Percentiles rank a stretch among this genome's conserved stretches.
Evolutionary conservation across 2,888 invertebrate genomes (phyloP).

Genomic region (Drosophila kambysellisi): DNA sequence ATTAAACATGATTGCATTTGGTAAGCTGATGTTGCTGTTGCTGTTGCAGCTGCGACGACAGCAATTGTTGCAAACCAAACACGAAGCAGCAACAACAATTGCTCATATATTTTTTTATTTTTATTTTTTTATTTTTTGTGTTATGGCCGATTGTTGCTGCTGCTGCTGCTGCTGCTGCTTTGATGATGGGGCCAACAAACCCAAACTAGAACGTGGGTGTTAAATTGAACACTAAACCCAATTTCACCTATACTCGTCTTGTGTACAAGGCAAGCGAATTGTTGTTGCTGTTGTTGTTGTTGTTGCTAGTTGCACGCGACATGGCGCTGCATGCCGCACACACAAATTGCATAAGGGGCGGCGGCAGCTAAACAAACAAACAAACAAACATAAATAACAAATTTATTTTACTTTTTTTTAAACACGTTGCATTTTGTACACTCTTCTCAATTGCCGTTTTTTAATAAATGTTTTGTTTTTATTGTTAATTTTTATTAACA

Average conservation of each 20-base stretch:
- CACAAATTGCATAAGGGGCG: constrained; percentile 66
- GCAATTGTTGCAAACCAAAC: constrained; percentile 41
- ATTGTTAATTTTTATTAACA: background rate
- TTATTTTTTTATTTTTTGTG: constrained; percentile 29
- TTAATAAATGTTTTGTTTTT: background rate
- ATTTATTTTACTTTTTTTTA: background rate
- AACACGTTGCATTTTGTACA: constrained; percentile 9
- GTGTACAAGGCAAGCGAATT: constrained; percentile 37
- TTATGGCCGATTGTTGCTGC: constrained; percentile 18
- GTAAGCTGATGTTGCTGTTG: constrained; percentile 30
- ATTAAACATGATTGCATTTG: constrained; percentile 75
- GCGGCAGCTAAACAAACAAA: constrained; percentile 21
- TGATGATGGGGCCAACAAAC: constrained; percentile 74
- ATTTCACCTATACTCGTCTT: constrained; percentile 65
- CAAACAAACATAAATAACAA: constrained; percentile 25
- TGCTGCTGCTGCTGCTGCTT: constrained; percentile 4
- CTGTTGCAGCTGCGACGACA: constrained; percentile 38
- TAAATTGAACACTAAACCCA: constrained; percentile 78
- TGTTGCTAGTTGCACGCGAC: constrained; percentile 64
- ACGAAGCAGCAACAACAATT: constrained; percentile 42
- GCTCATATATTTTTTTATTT: constrained; percentile 5
- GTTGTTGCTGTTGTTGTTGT: constrained; percentile 19
- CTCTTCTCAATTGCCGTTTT: constrained; percentile 12
- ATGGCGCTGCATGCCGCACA: constrained; percentile 45
- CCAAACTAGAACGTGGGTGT: constrained; percentile 80